A percentile compares a stretch with the other conserved stretches of the same genome.
These are phyloP conservation scores for Halcyon smyrnensis DNA, from an alignment of 2,797 vertebrate genomes.

Conservation along the genomic window DNA sequence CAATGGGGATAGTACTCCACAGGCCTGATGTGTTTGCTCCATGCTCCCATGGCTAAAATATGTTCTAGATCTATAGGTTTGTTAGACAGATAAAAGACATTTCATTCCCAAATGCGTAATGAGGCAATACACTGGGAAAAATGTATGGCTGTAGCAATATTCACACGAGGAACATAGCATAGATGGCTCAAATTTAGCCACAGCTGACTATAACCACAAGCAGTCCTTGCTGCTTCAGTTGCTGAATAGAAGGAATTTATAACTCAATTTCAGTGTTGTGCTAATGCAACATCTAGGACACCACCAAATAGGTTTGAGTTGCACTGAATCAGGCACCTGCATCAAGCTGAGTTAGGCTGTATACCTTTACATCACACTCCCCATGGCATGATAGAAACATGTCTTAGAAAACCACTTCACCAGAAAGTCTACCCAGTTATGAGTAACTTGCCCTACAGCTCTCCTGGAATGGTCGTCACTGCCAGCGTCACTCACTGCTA, in stretches of 20 bases:
- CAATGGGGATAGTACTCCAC: background rate
- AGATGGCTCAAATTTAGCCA: background rate
- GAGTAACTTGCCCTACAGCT: background rate
- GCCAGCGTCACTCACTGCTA: background rate
- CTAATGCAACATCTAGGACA: background rate
- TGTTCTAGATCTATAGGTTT: background rate
- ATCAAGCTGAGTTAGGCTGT: background rate
- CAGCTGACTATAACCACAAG: background rate
- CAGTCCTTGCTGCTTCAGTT: background rate
- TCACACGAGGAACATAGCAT: background rate
- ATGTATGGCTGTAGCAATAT: background rate
- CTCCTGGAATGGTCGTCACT: background rate
- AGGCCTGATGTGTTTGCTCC: background rate
- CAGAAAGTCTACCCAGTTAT: background rate
- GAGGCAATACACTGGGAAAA: background rate
- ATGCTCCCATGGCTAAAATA: background rate
- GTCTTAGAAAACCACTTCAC: background rate
- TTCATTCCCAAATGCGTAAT: background rate
- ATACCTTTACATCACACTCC: background rate
- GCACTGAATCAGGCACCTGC: background rate
- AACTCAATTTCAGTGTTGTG: background rate
- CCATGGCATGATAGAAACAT: background rate
- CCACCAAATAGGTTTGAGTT: accelerated
- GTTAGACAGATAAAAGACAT: background rate
- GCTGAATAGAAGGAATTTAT: background rate